phyloP scores from a whole-genome alignment of 1,140 invertebrate species.

The Frieseomelitta varia region DNA sequence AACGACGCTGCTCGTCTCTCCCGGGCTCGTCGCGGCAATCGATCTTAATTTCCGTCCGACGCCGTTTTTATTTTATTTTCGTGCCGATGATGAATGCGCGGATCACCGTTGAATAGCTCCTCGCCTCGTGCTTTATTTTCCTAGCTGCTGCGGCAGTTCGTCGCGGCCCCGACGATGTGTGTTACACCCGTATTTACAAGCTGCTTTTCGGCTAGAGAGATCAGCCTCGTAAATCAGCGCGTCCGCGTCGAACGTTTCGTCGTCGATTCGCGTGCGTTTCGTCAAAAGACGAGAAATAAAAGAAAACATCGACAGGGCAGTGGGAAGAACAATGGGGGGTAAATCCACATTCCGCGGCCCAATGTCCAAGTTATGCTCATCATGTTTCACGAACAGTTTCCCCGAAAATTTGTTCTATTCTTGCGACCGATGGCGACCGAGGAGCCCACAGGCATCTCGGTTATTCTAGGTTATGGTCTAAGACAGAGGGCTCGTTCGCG shows the following conservation, averaged over 20 bases:
- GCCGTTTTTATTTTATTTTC: conserved; percentile 47
- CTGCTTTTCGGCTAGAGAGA: background rate
- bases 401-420: conserved; percentile 34
- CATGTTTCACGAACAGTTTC: conserved; percentile 18
- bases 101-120: conserved; percentile 18
- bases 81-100: conserved; percentile 49
- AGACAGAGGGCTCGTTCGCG: conserved; percentile 49
- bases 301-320: too few relatives aligned
- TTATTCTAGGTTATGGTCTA: conserved; percentile 54
- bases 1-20: conserved; percentile 16
- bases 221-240: background rate
- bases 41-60: conserved; percentile 42
- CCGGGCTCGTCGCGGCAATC: conserved; percentile 28
- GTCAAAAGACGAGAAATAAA: too few relatives aligned
- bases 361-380: background rate
- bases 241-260: too few relatives aligned
- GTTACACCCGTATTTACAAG: conserved; percentile 17
- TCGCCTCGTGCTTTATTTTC: conserved; percentile 1
- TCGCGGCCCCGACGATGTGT: background rate
- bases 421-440: conserved; percentile 2
- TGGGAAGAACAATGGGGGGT: conserved; percentile 26
- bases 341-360: background rate
- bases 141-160: background rate
- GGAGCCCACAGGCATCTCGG: conserved; percentile 34
- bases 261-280: too few relatives aligned